Evolutionary conservation across 2,888 invertebrate species (phyloP).

Genomic region (Pachydiplax longipennis): DNA sequence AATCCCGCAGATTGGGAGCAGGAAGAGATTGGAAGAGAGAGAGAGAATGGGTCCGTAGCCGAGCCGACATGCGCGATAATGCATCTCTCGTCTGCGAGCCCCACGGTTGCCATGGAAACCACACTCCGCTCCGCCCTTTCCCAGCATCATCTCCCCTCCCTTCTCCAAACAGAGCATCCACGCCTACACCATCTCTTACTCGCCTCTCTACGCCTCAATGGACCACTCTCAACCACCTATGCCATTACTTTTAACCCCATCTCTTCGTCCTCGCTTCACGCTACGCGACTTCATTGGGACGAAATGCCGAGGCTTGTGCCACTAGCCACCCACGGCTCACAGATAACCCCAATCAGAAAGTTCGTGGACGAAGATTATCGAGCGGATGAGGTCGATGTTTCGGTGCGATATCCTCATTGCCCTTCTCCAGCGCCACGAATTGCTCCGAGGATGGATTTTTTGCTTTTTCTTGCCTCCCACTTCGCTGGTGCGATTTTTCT

Average conservation of each 20-base stretch:
- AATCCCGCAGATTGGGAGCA: neutral
- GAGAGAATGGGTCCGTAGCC: conserved; percentile 1
- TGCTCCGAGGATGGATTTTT: neutral
- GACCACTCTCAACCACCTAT: neutral
- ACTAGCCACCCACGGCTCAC: neutral
- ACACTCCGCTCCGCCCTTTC: conserved; percentile 23
- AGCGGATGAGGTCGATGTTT: neutral
- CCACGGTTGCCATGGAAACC: conserved; percentile 28
- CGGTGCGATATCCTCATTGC: neutral
- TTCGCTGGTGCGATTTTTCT: too few relatives aligned
- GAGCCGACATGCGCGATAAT: conserved; percentile 51
- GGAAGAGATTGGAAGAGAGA: neutral
- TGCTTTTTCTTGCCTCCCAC: neutral
- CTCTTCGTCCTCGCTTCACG: neutral
- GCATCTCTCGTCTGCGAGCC: conserved; percentile 53
- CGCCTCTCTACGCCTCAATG: neutral
- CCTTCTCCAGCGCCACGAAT: neutral
- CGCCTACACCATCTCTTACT: neutral
- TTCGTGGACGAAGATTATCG: neutral
- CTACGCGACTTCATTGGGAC: neutral
- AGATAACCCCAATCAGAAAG: neutral
- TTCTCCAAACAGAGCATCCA: neutral
- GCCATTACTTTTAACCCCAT: conserved; percentile 1
- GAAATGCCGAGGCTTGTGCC: neutral
- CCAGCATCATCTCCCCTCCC: conserved; percentile 50